Evolutionary conservation across 2,888 invertebrate genomes (phyloP), one percentile per base, ranked within the genome.

Genomic region (Gastracanthus pulcherrimus): DNA sequence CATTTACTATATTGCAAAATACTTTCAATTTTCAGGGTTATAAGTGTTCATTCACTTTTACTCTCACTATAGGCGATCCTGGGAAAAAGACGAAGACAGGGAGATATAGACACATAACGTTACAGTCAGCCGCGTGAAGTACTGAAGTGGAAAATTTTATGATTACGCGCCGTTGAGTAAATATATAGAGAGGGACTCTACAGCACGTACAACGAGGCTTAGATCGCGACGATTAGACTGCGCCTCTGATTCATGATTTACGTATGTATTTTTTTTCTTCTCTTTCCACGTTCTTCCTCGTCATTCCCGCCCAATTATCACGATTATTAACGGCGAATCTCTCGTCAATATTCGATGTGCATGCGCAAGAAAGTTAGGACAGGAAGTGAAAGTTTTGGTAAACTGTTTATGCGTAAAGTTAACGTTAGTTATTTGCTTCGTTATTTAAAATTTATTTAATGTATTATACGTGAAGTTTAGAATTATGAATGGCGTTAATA

Each of bases 11-110:
- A 31, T 78, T 64, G 71, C 71, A 41, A 78, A 78, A 36, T 76
- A 81, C 80, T 81, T 81, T 81, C 80, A 34, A 41, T 81, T 76
- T 81, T 81, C 80, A 81, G 80, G 71, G 80, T 81, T 69, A 51
- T n/a, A n/a, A 16, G 67, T 66, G 45, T 62, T 41, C 70, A 16
- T 26, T 75, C 70, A 76, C 80, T 81, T 76, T 76, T 81, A 81
- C 80, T 76, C 70, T 51, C 77, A 60, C 29, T 23, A 51, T 51
- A 19, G 16, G n/a, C 29, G 11, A 60, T 62, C 58, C 26, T 41
- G 26, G 26, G 23, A 58, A 13, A 29, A 0, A 26, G 29, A 31
- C 58, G 26, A 29, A 13, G 58, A 58, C 9, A 19, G 19, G 13
- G 13, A 16, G 2, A 41, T 41, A 9, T 41, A 41, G 9, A 41